These are phyloP conservation scores for Monopis laevigella DNA, from an alignment of 2,888 invertebrate genomes.

Conservation along the genomic window DNA sequence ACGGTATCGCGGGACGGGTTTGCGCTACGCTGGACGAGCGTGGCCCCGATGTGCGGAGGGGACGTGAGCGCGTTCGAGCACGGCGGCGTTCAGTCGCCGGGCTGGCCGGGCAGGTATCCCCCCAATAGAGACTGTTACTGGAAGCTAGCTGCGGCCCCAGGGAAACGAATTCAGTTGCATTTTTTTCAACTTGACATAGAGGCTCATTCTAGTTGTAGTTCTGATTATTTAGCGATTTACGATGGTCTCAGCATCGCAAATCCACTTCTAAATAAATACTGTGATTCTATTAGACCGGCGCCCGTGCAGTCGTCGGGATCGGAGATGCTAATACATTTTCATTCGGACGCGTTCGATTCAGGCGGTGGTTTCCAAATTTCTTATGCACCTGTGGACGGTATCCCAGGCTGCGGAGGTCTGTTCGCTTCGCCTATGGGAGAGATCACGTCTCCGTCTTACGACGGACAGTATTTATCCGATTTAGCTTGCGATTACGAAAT, in stretches of 20 bases:
- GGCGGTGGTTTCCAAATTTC: constrained; percentile 89
- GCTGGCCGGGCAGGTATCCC: constrained; percentile 89
- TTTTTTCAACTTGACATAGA: constrained; percentile 85
- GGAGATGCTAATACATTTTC: constrained; percentile 76
- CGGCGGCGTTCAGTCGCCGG: constrained; percentile 85
- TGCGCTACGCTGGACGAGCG: constrained; percentile 81
- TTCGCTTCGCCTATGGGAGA: constrained; percentile 71
- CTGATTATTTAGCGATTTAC: constrained; percentile 77
- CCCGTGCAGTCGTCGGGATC: constrained; percentile 76
- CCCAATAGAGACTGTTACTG: constrained; percentile 86
- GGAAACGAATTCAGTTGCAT: constrained; percentile 82
- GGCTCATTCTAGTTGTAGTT: constrained; percentile 74
- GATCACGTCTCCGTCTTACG: constrained; percentile 70
- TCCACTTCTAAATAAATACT: constrained; percentile 71
- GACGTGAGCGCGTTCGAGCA: constrained; percentile 65
- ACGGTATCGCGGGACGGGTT: constrained; percentile 75
- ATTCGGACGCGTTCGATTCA: constrained; percentile 74
- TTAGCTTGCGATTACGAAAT: constrained; percentile 85
- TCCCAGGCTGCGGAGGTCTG: constrained; percentile 86
- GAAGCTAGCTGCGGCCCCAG: constrained; percentile 72
- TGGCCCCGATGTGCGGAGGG: constrained; percentile 79
- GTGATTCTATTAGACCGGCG: constrained; percentile 78
- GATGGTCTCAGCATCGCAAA: constrained; percentile 59
- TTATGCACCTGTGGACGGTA: constrained; percentile 74
- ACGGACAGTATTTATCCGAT: constrained; percentile 64